phyloP scores from a whole-genome alignment of 2,888 invertebrate genomes.

The Hydriomena furcata region DNA sequence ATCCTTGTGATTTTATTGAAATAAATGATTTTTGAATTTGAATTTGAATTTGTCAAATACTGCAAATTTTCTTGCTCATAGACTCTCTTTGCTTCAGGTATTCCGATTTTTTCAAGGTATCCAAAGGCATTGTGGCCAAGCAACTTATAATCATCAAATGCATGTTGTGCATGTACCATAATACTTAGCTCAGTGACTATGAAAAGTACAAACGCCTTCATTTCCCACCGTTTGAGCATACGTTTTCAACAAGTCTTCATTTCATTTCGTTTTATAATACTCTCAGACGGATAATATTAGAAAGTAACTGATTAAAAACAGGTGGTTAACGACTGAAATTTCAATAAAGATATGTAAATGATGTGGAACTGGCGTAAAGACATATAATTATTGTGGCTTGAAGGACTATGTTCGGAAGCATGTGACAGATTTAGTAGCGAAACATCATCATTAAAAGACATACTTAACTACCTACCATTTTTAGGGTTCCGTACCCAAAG shows the following conservation, averaged over 20 bases:
- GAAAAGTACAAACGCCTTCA: slow-evolving; percentile 4
- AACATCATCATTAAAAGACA: not conserved
- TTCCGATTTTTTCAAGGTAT: slow-evolving; percentile 18
- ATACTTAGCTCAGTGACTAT: not conserved
- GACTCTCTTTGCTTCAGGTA: slow-evolving; percentile 17
- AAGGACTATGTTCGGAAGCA: not conserved
- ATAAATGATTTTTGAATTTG: too few species aligned
- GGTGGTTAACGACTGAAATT: not conserved
- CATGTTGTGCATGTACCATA: not conserved
- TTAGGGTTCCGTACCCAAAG: too few species aligned
- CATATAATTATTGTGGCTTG: not conserved
- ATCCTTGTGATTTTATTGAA: too few species aligned
- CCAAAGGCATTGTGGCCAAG: slow-evolving; percentile 18
- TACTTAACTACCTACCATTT: too few species aligned
- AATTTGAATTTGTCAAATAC: slow-evolving; percentile 12
- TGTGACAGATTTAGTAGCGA: not conserved
- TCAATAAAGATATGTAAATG: slow-evolving; percentile 5
- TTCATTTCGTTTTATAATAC: not conserved
- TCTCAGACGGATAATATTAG: not conserved
- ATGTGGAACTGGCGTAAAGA: not conserved
- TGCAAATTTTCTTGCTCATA: slow-evolving; percentile 7
- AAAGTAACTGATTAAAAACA: slow-evolving; percentile 11
- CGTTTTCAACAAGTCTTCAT: not conserved
- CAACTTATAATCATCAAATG: not conserved
- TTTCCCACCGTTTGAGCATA: not conserved